Base-by-base conservation (phyloP, 2,113 vertebrate species). In the Oreochromis tanganicae region DNA sequence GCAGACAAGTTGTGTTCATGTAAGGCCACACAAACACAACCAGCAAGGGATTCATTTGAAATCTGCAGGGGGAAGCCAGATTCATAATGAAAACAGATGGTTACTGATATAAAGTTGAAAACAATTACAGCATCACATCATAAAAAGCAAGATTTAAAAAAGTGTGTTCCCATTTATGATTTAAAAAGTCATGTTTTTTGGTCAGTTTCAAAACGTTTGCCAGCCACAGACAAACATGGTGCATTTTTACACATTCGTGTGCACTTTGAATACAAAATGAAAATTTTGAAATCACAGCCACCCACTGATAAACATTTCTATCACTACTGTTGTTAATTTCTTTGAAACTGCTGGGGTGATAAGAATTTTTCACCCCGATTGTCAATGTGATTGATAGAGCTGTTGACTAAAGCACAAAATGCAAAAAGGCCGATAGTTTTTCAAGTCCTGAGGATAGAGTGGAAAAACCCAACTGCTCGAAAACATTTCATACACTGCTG, bases 1-100 rank as follows among this genome's bases (percentile, higher is more conserved):
- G 32, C 71, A 85, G 43, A 81, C 82, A 73, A 61, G 85, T 38
- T 88, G 66, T 80, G 81, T 84, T 91, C 85, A 79, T 32, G 36
- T 66, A 75, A 82, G 88, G 88, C 92, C 91, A 92, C 91, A 91
- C 91, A 93, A 87, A 92, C 63, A 85, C 87, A 90, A 90, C 84
- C 78, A 57, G 85, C 14, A 3, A 78, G 54, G 27, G 84, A 68
- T 68, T 29, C 3, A 19, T 71, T 78, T 78, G n/a, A 78, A 81
- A 57, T 87, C 78, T 63, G 36, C 59, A 66, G 3, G 9, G 6
- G 4, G 21, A 81, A 17, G 87, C 85, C 87, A 89, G 63, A 85
- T 16, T n/a, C 38, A 24, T 19, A 83, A 71, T 75, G 56, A 73
- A 87, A 93, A 84, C 89, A 93, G 80, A 93, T 94, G 93, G n/a